Evolutionary conservation across 2,113 vertebrate genomes (phyloP).

Genomic region (Entelurus aequoreus): DNA sequence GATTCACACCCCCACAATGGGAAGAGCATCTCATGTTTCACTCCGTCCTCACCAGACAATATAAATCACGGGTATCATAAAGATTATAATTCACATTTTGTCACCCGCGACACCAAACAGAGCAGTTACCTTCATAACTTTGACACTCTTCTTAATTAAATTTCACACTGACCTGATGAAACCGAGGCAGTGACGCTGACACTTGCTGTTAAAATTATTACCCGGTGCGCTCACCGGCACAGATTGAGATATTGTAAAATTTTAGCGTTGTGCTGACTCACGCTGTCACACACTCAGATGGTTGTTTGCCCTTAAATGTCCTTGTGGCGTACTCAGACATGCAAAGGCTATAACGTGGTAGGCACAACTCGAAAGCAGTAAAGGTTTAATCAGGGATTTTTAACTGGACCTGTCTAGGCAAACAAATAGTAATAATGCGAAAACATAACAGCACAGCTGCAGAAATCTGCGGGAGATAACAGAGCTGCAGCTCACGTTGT

Average conservation of each 20-base stretch:
- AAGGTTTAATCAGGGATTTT: no score
- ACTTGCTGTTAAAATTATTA: constrained; percentile 37
- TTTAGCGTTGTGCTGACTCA: constrained; percentile 36
- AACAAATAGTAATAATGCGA: no score
- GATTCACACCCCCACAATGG: neutral
- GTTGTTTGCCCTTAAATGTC: constrained; percentile 2
- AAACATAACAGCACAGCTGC: no score
- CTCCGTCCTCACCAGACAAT: constrained; percentile 11
- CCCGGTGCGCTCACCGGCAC: constrained; percentile 27
- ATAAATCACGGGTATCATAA: constrained; percentile 30
- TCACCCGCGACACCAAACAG: constrained; percentile 37
- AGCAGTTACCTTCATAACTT: constrained; percentile 38
- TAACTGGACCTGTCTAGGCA: no score
- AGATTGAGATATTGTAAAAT: constrained; percentile 38
- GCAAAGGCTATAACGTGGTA: neutral
- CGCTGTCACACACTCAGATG: neutral
- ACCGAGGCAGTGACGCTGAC: constrained; percentile 45
- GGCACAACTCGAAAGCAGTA: neutral
- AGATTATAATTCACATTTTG: constrained; percentile 32
- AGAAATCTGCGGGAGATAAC: no score
- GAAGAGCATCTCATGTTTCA: constrained; percentile 1
- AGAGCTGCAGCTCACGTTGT: no score
- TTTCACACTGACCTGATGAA: constrained; percentile 48
- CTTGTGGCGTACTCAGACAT: neutral
- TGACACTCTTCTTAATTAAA: constrained; percentile 57